phyloP scores from a whole-genome alignment of 2,113 vertebrate genomes.

The Oplegnathus fasciatus region DNA sequence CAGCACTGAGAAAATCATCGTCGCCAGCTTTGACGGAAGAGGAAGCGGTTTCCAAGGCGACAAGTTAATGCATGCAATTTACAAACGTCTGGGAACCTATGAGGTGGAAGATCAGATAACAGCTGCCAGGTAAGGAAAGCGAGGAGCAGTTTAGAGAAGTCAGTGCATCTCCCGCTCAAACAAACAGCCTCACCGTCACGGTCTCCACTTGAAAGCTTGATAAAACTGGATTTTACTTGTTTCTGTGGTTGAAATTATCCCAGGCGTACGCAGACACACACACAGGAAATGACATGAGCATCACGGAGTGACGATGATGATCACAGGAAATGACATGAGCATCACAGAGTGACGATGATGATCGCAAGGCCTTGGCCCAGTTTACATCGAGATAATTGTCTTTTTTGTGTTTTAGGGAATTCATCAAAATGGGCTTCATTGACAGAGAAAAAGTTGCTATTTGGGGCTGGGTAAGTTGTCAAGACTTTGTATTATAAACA shows the following conservation, averaged over 20 bases:
- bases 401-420: conserved; percentile 84
- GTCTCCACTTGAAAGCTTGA: not conserved
- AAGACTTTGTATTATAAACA: not conserved
- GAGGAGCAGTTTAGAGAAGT: conserved; percentile 32
- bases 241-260: not conserved
- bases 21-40: conserved; percentile 97
- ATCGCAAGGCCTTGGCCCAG: not conserved
- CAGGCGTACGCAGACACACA: not conserved
- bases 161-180: conserved; percentile 13
- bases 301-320: not conserved
- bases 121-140: conserved; percentile 87
- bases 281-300: conserved; percentile 6
- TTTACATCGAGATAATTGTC: not conserved
- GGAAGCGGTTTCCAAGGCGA: conserved; percentile 98
- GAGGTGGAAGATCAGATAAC: conserved; percentile 98
- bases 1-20: conserved; percentile 93
- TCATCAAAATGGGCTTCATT: conserved; percentile 91
- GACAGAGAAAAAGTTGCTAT: conserved; percentile 92
- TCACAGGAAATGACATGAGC: too few species aligned
- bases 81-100: conserved; percentile 91
- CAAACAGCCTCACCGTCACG: conserved; percentile 35
- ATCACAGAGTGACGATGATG: too few species aligned
- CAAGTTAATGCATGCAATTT: conserved; percentile 92
- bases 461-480: conserved; percentile 96
- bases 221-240: conserved; percentile 42